Evolutionary conservation across 2,888 invertebrate genomes (phyloP), one percentile per base, ranked within the genome.

Genomic region (Chydorus sphaericus): DNA sequence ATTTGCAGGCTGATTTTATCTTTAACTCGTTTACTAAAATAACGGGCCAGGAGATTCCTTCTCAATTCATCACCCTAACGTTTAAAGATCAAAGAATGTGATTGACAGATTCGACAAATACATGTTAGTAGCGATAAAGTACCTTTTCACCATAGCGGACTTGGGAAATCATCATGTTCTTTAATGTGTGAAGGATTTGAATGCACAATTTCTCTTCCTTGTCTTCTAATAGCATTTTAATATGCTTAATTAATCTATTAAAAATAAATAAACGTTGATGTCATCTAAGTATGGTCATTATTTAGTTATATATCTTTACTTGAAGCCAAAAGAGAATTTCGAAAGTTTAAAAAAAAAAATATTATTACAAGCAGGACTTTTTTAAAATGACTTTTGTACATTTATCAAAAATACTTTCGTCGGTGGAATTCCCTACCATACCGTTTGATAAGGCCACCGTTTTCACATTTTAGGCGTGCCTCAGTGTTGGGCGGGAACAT

Each of bases 101-200:
- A n/a, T n/a, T n/a, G n/a, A n/a, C n/a, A n/a, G n/a, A n/a, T n/a
- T n/a, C n/a, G n/a, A n/a, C n/a, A n/a, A n/a, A n/a, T n/a, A n/a
- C n/a, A n/a, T n/a, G n/a, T 48, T 18, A n/a, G 23, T 29, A 10
- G 14, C 23, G 31, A 39, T 63, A 65, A 39, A 63, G 66, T 73
- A 90, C 90, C 82, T 93, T 94, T 66, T 93, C 93, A 11, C 93
- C 92, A 66, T 90, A 93, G 66, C 94, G 90, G 0, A 86, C 83
- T 69, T 94, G 92, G 3, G 91, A 84, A 0, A 91, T 87, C 90
- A 97, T 93, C 96, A 99, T 97, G 71, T 97, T 94, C 56, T 93
- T 79, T 2, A 98, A 73, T 0, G 96, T 97, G 63, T 87, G 81
- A 56, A 99, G 73, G 1, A 98, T 92, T 72, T 96, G 91, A 0